A percentile compares a stretch with the other conserved stretches of the same genome.
Conservation (phyloP, 2,888 invertebrate genomes). For the Tipula confusa region DNA sequence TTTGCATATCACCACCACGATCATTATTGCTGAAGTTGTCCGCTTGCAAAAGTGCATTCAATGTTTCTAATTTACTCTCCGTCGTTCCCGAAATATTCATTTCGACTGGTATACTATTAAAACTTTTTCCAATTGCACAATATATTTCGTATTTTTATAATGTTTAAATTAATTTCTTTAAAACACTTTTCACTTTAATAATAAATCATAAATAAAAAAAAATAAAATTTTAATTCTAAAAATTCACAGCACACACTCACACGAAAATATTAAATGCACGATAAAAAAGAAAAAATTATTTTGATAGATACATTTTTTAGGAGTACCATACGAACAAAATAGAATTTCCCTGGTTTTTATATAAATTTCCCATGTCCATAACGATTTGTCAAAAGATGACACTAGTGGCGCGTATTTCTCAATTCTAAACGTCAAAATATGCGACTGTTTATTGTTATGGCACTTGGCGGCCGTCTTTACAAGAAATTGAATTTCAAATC, state of each 20-base stretch:
- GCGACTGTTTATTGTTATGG: background rate
- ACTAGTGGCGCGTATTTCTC: background rate
- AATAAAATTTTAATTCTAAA: background rate
- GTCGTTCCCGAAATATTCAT: slow-evolving; percentile 63
- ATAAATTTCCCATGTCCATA: background rate
- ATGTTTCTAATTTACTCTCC: slow-evolving; percentile 75
- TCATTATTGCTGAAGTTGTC: slow-evolving; percentile 45
- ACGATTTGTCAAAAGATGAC: background rate
- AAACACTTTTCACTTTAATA: background rate
- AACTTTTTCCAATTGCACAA: background rate
- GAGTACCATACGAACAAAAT: background rate
- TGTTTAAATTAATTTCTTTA: background rate
- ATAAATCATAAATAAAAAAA: background rate
- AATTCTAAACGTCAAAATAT: background rate
- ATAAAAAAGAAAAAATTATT: background rate
- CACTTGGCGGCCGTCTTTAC: background rate
- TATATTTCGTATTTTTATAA: background rate
- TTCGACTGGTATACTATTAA: slow-evolving; percentile 28
- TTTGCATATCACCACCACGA: slow-evolving; percentile 41
- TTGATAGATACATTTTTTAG: background rate
- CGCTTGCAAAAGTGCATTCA: slow-evolving; percentile 70
- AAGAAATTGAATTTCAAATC: background rate
- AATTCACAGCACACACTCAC: slow-evolving; percentile 28
- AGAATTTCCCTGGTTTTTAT: background rate
- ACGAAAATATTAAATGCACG: slow-evolving; percentile 28